These are phyloP conservation scores for Acleris laterana DNA, from an alignment of 2,888 invertebrate species.

Conservation along the genomic window DNA sequence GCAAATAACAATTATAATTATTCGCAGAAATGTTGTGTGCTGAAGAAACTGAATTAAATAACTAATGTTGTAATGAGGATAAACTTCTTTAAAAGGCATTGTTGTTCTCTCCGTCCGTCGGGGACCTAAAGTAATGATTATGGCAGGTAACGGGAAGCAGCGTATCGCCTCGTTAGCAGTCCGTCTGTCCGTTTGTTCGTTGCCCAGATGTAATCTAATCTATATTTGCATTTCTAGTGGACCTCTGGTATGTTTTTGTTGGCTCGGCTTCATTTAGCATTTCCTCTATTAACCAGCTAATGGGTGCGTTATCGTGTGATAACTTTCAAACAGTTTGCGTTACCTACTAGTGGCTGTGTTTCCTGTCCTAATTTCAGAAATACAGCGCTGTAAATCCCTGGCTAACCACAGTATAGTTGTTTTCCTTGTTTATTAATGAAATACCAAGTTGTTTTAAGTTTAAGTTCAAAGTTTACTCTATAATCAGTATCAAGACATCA, in stretches of 20 bases:
- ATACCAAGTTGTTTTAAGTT: background rate
- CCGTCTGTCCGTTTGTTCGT: conserved; percentile 21
- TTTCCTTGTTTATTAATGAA: conserved; percentile 13
- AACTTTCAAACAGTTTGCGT: conserved; percentile 23
- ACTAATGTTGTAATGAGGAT: no score
- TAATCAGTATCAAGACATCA: conserved; percentile 63
- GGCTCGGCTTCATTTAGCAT: conserved; percentile 28
- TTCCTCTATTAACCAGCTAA: conserved; percentile 32
- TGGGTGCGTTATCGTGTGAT: conserved; percentile 24
- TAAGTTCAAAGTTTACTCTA: background rate
- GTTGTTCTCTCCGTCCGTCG: conserved; percentile 5
- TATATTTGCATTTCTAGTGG: conserved; percentile 34
- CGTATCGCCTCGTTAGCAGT: conserved; percentile 20
- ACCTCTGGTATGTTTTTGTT: conserved; percentile 33
- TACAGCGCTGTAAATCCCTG: conserved; percentile 1
- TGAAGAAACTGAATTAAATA: no score
- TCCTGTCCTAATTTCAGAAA: conserved; percentile 21
- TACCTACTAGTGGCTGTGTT: conserved; percentile 22
- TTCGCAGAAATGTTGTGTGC: no score
- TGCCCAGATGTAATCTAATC: conserved; percentile 35
- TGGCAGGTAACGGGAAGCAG: conserved; percentile 11
- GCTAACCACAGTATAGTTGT: background rate
- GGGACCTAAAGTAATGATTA: conserved; percentile 19
- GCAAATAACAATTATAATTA: no score
- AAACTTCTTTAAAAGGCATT: no score